Evolutionary conservation across 2,888 invertebrate species (phyloP).

Genomic region (Caenorhabditis auriculariae): DNA sequence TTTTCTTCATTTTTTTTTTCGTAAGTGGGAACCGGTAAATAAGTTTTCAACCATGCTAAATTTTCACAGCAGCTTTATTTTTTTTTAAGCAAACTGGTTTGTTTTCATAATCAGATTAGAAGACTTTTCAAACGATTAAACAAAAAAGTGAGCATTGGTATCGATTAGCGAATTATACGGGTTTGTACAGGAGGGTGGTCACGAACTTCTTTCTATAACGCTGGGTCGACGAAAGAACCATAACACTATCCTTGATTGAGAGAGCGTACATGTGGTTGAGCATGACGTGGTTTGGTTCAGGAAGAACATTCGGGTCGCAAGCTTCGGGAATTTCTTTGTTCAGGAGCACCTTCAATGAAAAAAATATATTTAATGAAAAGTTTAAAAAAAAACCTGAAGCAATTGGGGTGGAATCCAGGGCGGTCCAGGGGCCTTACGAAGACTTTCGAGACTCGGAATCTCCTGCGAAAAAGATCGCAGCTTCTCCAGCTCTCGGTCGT

Average conservation of each 20-base stretch:
- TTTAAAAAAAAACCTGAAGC: slow-evolving; percentile 72
- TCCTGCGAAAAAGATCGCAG: slow-evolving; percentile 68
- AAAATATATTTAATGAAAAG: neutral
- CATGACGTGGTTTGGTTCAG: slow-evolving; percentile 99
- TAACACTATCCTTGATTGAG: slow-evolving; percentile 98
- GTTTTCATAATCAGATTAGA: too few species aligned
- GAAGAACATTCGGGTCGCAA: slow-evolving; percentile 96
- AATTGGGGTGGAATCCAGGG: slow-evolving; percentile 96
- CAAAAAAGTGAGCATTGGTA: too few species aligned
- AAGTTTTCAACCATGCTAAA: too few species aligned
- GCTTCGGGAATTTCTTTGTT: slow-evolving; percentile 96
- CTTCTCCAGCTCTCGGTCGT: slow-evolving; percentile 62
- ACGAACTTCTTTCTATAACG: slow-evolving; percentile 98
- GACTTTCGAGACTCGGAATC: slow-evolving; percentile 85
- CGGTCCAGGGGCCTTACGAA: slow-evolving; percentile 90
- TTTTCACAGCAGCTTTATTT: too few species aligned
- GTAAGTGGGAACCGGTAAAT: too few species aligned
- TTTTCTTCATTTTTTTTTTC: too few species aligned
- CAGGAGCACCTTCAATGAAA: slow-evolving; percentile 76
- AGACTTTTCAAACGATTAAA: too few species aligned
- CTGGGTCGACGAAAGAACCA: slow-evolving; percentile 98
- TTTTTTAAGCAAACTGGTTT: too few species aligned
- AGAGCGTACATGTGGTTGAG: slow-evolving; percentile 96
- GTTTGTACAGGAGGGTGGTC: slow-evolving; percentile 95
- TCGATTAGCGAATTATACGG: slow-evolving; percentile 72